Evolutionary conservation across 2,888 invertebrate species (phyloP).

Genomic region (Scaptomyza reducta): DNA sequence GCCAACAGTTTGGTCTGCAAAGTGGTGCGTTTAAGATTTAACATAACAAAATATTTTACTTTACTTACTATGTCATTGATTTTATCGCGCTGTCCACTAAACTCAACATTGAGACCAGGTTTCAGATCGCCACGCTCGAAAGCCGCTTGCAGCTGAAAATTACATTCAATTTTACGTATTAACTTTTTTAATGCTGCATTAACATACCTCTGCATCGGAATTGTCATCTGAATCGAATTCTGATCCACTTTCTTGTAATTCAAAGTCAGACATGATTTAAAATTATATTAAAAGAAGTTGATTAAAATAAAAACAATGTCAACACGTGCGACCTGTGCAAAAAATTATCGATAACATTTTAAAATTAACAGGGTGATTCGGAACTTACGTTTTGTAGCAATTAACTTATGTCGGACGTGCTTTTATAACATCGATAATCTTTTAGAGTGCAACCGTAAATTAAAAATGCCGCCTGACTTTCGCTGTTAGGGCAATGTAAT

Average conservation of each 20-base stretch:
- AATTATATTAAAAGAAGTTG: conserved; percentile 19
- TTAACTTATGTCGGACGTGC: conserved; percentile 4
- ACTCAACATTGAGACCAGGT: conserved; percentile 91
- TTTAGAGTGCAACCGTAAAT: neutral
- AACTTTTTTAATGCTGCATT: neutral
- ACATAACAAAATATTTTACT: rapidly evolving
- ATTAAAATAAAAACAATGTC: conserved; percentile 60
- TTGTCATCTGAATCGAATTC: conserved; percentile 79
- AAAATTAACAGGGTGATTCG: conserved; percentile 22
- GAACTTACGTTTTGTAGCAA: neutral
- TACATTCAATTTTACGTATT: neutral
- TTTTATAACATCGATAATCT: neutral
- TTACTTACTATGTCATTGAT: conserved; percentile 90
- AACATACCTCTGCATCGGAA: conserved; percentile 82
- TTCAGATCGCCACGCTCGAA: conserved; percentile 93
- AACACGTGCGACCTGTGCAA: conserved; percentile 63
- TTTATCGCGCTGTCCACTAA: conserved; percentile 86
- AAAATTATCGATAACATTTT: conserved; percentile 36
- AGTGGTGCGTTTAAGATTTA: neutral
- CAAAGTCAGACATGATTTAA: conserved; percentile 69
- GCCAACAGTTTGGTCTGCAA: conserved; percentile 86
- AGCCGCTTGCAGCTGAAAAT: conserved; percentile 92
- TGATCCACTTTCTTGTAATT: conserved; percentile 74
- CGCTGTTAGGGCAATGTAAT: no score
- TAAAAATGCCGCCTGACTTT: conserved; percentile 10